Evolutionary conservation across 2,113 vertebrate species (phyloP).

Genomic region (Nothocercus nigrocapillus): DNA sequence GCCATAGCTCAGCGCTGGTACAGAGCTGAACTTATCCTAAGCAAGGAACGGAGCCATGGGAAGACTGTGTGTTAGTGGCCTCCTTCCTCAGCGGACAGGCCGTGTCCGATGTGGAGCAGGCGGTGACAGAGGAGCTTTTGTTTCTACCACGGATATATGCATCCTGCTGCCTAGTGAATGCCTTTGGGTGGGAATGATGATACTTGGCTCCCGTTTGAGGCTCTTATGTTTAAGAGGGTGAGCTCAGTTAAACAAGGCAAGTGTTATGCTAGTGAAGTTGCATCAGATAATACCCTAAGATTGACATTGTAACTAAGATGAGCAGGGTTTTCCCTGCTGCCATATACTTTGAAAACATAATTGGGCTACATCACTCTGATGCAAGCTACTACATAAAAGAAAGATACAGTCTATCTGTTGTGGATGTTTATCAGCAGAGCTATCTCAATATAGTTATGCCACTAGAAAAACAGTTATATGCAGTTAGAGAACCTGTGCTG

Average conservation of each 20-base stretch:
- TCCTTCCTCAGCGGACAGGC: neutral
- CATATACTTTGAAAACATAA: neutral
- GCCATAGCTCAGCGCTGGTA: neutral
- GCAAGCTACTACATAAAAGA: neutral
- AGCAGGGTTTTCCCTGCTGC: neutral
- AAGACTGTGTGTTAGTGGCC: neutral
- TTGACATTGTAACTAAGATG: neutral
- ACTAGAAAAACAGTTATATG: neutral
- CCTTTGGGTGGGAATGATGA: neutral
- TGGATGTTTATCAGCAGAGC: neutral
- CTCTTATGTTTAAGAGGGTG: neutral
- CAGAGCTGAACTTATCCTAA: neutral
- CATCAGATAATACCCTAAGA: neutral
- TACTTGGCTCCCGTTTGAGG: neutral
- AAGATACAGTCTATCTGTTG: neutral
- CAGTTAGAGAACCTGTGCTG: neutral
- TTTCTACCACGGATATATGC: neutral
- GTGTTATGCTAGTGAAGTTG: neutral
- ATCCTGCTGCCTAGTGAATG: neutral
- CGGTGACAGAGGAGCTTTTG: neutral
- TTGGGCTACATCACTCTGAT: neutral
- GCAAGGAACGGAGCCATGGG: neutral
- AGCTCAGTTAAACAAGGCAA: neutral
- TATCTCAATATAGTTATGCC: neutral
- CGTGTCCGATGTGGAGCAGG: neutral